These are phyloP conservation scores for Bombus superbus DNA, from an alignment of 1,140 invertebrate species.

Conservation along the genomic window DNA sequence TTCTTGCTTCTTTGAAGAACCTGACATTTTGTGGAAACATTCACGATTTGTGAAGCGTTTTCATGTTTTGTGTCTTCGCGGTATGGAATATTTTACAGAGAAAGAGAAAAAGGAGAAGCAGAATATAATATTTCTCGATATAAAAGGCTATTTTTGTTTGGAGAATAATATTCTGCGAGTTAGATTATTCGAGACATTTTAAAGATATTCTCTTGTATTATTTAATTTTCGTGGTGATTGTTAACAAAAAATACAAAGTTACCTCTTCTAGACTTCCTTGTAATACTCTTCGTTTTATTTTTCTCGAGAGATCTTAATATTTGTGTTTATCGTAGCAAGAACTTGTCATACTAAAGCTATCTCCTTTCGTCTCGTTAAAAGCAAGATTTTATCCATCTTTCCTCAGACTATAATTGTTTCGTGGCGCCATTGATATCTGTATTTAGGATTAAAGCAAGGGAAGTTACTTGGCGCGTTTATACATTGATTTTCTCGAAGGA, in stretches of 20 bases:
- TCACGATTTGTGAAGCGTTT: not conserved
- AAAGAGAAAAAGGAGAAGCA: too few species aligned
- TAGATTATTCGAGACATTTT: not conserved
- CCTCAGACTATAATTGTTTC: not conserved
- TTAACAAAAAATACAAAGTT: not conserved
- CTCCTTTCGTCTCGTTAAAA: too few species aligned
- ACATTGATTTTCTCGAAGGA: conserved; percentile 51
- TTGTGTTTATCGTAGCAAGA: not conserved
- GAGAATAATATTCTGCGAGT: not conserved
- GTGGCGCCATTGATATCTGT: not conserved
- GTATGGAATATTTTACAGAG: not conserved
- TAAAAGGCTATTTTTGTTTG: too few species aligned
- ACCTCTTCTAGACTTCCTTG: too few species aligned
- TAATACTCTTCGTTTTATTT: too few species aligned
- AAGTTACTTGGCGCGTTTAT: not conserved
- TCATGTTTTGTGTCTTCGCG: not conserved
- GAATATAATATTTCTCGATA: too few species aligned
- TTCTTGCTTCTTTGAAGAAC: conserved; percentile 12
- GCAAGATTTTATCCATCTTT: not conserved
- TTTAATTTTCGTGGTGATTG: not conserved
- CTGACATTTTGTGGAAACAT: not conserved
- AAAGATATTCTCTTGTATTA: not conserved
- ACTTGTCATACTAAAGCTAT: not conserved
- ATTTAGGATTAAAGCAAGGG: not conserved
- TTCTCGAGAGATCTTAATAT: too few species aligned